These are phyloP conservation scores for Pygoscelis adeliae DNA, from an alignment of 2,113 vertebrate species.

Conservation along the genomic window DNA sequence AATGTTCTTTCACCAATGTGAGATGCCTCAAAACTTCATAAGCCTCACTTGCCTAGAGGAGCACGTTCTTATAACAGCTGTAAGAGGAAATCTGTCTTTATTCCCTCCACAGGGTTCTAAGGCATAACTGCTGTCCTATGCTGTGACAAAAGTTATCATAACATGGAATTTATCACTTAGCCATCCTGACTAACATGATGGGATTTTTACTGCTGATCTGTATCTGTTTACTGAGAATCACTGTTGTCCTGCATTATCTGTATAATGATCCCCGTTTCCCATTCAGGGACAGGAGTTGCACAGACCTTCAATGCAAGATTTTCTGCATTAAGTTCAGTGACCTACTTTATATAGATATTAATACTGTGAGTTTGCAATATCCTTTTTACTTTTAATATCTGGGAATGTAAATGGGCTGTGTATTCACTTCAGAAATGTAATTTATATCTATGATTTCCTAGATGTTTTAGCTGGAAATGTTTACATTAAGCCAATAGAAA, in stretches of 20 bases:
- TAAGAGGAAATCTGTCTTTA: neutral
- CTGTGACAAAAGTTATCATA: neutral
- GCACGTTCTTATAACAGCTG: neutral
- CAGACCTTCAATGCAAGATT: neutral
- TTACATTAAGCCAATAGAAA: conserved; percentile 1
- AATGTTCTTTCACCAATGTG: neutral
- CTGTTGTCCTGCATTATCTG: neutral
- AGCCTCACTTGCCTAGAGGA: neutral
- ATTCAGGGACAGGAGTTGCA: neutral
- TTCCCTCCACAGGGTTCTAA: neutral
- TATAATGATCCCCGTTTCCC: neutral
- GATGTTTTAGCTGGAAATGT: conserved; percentile 6
- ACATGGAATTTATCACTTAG: neutral
- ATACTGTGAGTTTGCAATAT: neutral
- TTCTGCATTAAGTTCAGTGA: neutral
- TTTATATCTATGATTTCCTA: neutral
- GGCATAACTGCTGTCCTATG: neutral
- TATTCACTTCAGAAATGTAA: neutral
- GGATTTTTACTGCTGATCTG: neutral
- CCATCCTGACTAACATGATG: neutral
- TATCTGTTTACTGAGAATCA: neutral
- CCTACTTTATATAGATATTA: neutral
- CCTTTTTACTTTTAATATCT: neutral
- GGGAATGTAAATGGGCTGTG: neutral
- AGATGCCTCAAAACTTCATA: neutral